Base-by-base conservation (phyloP, 2,797 vertebrate genomes). In the Chaunax sp. region DNA sequence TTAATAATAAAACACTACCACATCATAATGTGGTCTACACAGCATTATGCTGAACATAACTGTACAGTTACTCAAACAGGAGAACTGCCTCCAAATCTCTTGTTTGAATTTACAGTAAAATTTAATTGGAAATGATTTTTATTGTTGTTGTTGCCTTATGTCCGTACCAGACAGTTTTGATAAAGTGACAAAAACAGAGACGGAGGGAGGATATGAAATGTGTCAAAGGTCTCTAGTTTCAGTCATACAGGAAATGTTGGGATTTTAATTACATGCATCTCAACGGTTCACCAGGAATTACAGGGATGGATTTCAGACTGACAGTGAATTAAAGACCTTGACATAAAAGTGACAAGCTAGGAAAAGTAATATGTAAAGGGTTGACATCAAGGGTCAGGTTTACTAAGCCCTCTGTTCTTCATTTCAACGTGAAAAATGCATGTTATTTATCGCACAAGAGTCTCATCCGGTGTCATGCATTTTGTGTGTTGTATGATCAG, bases 301-400 rank as follows among this genome's bases (percentile, higher is more conserved):
- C 25, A 15, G 44, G 46, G 58, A 69, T 30, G 35, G 51, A 30
- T 60, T 70, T 65, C 11, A 66, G 53, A 46, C 49, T 76, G 82
- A 69, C 71, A 73, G 60, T 64, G 28, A 81, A 76, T 80, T 67
- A 78, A 64, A 56, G 37, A 68, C 53, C n/a, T 47, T 58, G 65
- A 80, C 63, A 64, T 33, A 46, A 56, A 68, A 61, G 46, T 77
- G 73, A 83, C 74, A 74, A 62, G 20, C 59, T 43, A 35, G 25
- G 60, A 70, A 53, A 49, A 56, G 25, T 68, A 43, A 71, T 54
- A 64, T 49, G 73, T 57, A 38, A 66, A 72, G 53, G 53, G 54
- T n/a, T 69, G 69, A 63, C 47, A 54, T 57, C 4, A 38, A 41
- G 28, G 71, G 74, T 79, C 23, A 64, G 25, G 47, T 51, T 73